phyloP scores from a whole-genome alignment of 2,888 invertebrate genomes.

The Agrotis clavis region DNA sequence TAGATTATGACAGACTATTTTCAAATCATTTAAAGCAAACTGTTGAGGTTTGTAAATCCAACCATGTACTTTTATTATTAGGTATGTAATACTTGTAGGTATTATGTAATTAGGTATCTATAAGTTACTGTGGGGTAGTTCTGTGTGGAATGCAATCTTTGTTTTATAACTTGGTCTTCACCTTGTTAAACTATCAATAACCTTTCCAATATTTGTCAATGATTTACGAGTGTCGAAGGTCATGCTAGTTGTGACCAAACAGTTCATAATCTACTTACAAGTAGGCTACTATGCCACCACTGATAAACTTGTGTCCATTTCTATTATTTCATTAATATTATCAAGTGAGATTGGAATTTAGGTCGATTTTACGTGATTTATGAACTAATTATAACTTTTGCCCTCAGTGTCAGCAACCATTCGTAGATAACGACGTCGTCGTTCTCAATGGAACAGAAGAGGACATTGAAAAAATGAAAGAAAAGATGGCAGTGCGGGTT shows the following conservation, averaged over 20 bases:
- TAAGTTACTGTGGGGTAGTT: no score
- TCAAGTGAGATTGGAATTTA: constrained; percentile 25
- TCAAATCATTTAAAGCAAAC: no score
- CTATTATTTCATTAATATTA: constrained; percentile 5
- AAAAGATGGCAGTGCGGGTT: constrained; percentile 93
- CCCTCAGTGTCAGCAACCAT: constrained; percentile 94
- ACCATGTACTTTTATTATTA: no score
- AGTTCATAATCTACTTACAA: constrained; percentile 1
- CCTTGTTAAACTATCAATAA: background rate
- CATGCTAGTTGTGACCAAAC: background rate
- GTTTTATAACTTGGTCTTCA: background rate
- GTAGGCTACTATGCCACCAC: constrained; percentile 10
- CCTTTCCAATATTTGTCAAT: background rate
- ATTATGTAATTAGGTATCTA: no score
- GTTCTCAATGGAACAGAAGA: constrained; percentile 97
- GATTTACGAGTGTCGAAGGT: constrained; percentile 16
- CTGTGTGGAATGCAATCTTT: no score
- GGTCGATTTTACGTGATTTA: constrained; percentile 34
- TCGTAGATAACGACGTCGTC: constrained; percentile 95
- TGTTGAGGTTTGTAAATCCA: no score
- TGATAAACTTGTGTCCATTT: constrained; percentile 34
- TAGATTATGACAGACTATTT: no score
- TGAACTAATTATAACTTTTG: constrained; percentile 36
- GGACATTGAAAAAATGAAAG: constrained; percentile 93
- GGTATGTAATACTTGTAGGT: no score